phyloP scores from a whole-genome alignment of 2,888 invertebrate genomes.

The Meganola albula region DNA sequence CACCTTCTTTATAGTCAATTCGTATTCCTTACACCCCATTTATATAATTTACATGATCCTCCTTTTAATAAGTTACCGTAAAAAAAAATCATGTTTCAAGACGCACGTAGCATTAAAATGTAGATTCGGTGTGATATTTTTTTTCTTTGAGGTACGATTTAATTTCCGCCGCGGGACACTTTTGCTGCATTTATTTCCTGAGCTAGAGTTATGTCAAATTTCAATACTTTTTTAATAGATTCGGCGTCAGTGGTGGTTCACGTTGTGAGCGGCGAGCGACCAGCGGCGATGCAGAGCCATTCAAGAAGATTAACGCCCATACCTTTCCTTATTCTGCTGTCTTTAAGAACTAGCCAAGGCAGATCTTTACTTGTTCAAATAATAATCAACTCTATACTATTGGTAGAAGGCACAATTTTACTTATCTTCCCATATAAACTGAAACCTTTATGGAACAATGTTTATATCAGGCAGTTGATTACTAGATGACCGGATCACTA shows the following conservation, averaged over 20 bases:
- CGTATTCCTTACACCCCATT: constrained; percentile 44
- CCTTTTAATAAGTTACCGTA: constrained; percentile 24
- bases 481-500: constrained; percentile 53
- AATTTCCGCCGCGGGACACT: constrained; percentile 28
- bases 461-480: constrained; percentile 37
- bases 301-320: constrained; percentile 39
- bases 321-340: constrained; percentile 31
- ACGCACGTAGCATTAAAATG: constrained; percentile 24
- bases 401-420: constrained; percentile 27
- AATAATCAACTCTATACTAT: constrained; percentile 26
- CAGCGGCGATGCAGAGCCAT: constrained; percentile 79
- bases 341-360: constrained; percentile 32
- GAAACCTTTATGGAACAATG: constrained; percentile 31
- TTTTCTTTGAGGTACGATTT: constrained; percentile 30
- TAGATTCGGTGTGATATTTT: constrained; percentile 22
- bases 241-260: constrained; percentile 89
- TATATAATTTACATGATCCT: constrained; percentile 33
- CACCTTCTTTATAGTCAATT: constrained; percentile 42
- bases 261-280: constrained; percentile 86
- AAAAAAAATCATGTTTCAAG: constrained; percentile 22
- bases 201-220: constrained; percentile 11
- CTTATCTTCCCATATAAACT: constrained; percentile 25
- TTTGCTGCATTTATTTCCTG: constrained; percentile 29
- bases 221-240: constrained; percentile 64
- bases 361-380: constrained; percentile 27